Conservation (phyloP, 2,888 invertebrate genomes). For the Carpatolechia fugitivella region DNA sequence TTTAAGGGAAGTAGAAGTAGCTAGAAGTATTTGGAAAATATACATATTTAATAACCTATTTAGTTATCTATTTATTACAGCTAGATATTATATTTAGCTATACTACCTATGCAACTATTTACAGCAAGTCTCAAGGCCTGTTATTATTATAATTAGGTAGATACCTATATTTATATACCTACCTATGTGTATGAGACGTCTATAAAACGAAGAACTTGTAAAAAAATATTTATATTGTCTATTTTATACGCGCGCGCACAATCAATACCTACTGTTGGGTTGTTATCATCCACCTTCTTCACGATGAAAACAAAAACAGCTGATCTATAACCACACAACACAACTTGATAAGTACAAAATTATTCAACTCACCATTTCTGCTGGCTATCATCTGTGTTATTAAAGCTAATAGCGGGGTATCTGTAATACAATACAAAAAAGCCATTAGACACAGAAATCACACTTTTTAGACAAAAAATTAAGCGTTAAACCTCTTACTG, state of each 20-base stretch:
- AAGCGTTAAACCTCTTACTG: slow-evolving; percentile 12
- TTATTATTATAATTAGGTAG: too few species aligned
- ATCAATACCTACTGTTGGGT: slow-evolving; percentile 59
- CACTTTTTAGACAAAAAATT: slow-evolving; percentile 20
- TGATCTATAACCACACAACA: slow-evolving; percentile 35
- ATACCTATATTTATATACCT: neutral
- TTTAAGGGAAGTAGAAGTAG: too few species aligned
- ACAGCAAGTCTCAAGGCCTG: too few species aligned
- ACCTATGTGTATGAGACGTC: neutral
- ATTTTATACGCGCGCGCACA: slow-evolving; percentile 40
- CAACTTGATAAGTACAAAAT: slow-evolving; percentile 11
- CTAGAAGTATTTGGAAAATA: too few species aligned
- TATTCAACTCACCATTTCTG: slow-evolving; percentile 61
- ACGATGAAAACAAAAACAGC: slow-evolving; percentile 53
- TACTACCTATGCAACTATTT: too few species aligned
- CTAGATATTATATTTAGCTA: too few species aligned
- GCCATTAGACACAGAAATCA: slow-evolving; percentile 37
- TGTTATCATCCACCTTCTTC: too few species aligned
- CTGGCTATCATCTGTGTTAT: slow-evolving; percentile 60
- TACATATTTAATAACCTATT: too few species aligned
- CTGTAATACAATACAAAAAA: slow-evolving; percentile 65
- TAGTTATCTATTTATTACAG: too few species aligned
- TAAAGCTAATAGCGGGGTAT: slow-evolving; percentile 74
- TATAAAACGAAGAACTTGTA: neutral
- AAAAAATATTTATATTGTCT: slow-evolving; percentile 18